Conservation (phyloP, 2,113 vertebrate genomes). For the Picathartes gymnocephalus region DNA sequence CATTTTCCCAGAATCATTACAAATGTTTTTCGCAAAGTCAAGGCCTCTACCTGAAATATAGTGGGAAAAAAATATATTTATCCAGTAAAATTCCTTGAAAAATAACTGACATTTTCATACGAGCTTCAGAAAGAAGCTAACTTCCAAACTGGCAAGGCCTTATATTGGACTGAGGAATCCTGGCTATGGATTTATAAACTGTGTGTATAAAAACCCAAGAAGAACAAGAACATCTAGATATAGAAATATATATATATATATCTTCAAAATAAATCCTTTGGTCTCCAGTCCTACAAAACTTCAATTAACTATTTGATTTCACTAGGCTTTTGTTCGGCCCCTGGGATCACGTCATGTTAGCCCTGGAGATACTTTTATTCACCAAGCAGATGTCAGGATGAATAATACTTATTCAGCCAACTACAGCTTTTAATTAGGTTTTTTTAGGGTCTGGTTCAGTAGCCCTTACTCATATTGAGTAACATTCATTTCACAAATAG, state of each 20-base stretch:
- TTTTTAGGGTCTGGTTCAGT: slow-evolving; percentile 7
- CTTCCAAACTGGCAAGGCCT: background rate
- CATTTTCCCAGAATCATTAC: background rate
- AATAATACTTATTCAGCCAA: slow-evolving; percentile 15
- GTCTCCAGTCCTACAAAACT: background rate
- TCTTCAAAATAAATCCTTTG: background rate
- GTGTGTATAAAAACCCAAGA: background rate
- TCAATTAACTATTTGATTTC: slow-evolving; percentile 10
- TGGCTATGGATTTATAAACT: background rate
- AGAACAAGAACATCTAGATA: background rate
- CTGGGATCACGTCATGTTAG: background rate
- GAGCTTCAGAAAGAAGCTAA: background rate
- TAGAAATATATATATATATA: background rate
- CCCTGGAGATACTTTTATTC: background rate
- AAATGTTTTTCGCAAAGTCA: background rate
- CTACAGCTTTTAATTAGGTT: background rate
- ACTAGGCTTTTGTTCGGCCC: background rate
- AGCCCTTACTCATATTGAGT: slow-evolving; percentile 16
- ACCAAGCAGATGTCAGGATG: background rate
- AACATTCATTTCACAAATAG: background rate
- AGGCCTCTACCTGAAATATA: background rate
- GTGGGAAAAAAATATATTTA: background rate
- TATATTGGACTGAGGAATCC: background rate
- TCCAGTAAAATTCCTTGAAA: background rate
- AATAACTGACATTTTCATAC: background rate